Conservation (phyloP, 2,113 vertebrate genomes). For the Clarias macrocephalus region DNA sequence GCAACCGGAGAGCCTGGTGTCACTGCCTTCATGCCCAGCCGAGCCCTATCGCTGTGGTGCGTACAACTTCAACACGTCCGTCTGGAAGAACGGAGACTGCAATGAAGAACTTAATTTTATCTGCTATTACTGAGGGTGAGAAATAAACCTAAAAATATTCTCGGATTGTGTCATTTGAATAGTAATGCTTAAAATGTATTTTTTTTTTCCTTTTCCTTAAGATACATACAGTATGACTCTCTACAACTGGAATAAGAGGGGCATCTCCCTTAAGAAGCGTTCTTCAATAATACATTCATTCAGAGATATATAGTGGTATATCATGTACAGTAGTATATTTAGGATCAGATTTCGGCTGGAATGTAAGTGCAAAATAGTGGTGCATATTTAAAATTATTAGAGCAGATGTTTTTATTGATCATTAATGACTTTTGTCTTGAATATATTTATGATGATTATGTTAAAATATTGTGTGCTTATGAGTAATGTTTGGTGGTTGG, state of each 20-base stretch:
- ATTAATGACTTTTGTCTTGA: neutral
- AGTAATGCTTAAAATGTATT: neutral
- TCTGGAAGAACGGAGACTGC: conserved; percentile 25
- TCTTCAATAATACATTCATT: neutral
- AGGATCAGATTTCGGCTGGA: neutral
- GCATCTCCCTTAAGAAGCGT: neutral
- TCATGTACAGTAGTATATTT: neutral
- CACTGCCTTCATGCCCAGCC: conserved; percentile 41
- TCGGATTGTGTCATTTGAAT: neutral
- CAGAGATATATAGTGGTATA: neutral
- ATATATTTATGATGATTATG: neutral
- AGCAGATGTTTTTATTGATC: neutral
- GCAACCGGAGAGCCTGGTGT: rapidly evolving
- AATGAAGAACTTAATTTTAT: neutral
- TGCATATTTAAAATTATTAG: neutral
- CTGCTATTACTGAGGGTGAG: conserved; percentile 11
- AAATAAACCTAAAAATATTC: neutral
- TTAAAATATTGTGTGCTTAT: neutral
- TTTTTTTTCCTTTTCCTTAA: neutral
- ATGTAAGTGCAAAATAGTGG: neutral
- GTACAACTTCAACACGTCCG: neutral
- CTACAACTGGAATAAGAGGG: neutral
- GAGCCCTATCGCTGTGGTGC: conserved; percentile 50
- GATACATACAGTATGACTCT: neutral
- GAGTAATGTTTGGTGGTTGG: neutral